Conservation (phyloP, 2,888 invertebrate species). For the Andrena camellia region DNA sequence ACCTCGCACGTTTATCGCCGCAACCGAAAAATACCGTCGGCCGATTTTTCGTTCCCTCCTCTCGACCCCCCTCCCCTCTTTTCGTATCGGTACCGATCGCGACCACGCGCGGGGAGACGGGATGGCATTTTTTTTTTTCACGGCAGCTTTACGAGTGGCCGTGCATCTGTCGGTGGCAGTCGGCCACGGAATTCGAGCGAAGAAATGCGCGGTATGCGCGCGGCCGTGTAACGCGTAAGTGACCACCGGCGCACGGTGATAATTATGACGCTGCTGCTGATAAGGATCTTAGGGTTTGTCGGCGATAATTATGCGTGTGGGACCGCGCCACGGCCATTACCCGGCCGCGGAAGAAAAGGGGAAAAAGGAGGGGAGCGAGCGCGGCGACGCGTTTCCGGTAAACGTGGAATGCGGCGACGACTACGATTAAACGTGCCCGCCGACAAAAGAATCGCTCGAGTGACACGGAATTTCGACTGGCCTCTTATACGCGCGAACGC, state of each 20-base stretch:
- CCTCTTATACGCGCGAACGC: not conserved
- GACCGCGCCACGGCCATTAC: conserved; percentile 54
- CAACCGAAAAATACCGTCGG: conserved; percentile 16
- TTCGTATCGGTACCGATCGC: conserved; percentile 8
- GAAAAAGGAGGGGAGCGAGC: conserved; percentile 32
- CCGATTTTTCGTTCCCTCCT: conserved; percentile 21
- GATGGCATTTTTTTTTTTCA: not conserved
- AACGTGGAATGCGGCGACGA: conserved; percentile 45
- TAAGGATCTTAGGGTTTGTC: conserved; percentile 65
- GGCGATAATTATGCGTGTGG: conserved; percentile 68
- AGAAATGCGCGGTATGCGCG: conserved; percentile 53
- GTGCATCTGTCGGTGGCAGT: conserved; percentile 48
- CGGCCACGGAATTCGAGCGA: conserved; percentile 55
- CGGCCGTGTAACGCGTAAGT: conserved; percentile 64
- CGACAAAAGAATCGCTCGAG: conserved; percentile 56
- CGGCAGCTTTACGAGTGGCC: conserved; percentile 11
- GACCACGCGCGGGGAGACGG: conserved; percentile 7
- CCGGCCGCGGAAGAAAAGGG: conserved; percentile 33
- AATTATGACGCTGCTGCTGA: conserved; percentile 68
- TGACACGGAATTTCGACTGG: conserved; percentile 34
- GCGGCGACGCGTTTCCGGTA: conserved; percentile 61
- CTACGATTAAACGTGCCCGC: conserved; percentile 42
- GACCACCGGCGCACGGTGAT: conserved; percentile 64
- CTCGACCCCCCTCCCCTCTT: not conserved
- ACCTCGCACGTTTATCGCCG: not conserved